Percentiles rank a stretch among this genome's conserved stretches.
Conservation (phyloP, 2,888 invertebrate genomes). For the Scaptomyza reducta region DNA sequence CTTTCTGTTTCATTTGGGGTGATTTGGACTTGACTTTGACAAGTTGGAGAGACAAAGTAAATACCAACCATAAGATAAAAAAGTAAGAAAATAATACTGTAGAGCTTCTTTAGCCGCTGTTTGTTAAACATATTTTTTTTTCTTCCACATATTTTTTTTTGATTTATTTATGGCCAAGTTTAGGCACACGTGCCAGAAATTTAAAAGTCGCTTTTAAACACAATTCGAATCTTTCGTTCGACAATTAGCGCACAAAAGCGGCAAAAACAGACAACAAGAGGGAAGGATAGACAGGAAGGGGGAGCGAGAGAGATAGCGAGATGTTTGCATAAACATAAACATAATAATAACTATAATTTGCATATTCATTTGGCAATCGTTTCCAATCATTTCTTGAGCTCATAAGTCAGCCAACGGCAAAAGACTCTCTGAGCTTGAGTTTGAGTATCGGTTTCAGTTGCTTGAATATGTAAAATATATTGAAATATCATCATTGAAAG, state of each 20-base stretch:
- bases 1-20: slow-evolving; percentile 40
- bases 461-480: slow-evolving; percentile 31
- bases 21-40: slow-evolving; percentile 31
- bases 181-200: slow-evolving; percentile 70
- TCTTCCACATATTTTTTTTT: slow-evolving; percentile 19
- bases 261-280: slow-evolving; percentile 21
- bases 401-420: slow-evolving; percentile 61
- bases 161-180: slow-evolving; percentile 59
- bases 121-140: slow-evolving; percentile 31
- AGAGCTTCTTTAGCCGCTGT: slow-evolving; percentile 35
- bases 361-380: slow-evolving; percentile 67
- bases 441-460: slow-evolving; percentile 21
- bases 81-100: slow-evolving; percentile 17
- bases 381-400: slow-evolving; percentile 64
- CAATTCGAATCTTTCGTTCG: slow-evolving; percentile 49
- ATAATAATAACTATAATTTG: slow-evolving; percentile 69
- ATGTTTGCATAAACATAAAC: slow-evolving; percentile 72
- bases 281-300: slow-evolving; percentile 4
- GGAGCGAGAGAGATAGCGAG: slow-evolving; percentile 16
- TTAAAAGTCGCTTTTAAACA: slow-evolving; percentile 52
- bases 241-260: slow-evolving; percentile 65
- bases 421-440: slow-evolving; percentile 11
- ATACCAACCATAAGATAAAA: slow-evolving; percentile 30
- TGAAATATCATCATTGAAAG: slow-evolving; percentile 61
- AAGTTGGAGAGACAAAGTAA: slow-evolving; percentile 41